Evolutionary conservation across 2,113 vertebrate species (phyloP), one percentile per base, ranked within the genome.

Genomic region (Oxygymnocypris stewartii): DNA sequence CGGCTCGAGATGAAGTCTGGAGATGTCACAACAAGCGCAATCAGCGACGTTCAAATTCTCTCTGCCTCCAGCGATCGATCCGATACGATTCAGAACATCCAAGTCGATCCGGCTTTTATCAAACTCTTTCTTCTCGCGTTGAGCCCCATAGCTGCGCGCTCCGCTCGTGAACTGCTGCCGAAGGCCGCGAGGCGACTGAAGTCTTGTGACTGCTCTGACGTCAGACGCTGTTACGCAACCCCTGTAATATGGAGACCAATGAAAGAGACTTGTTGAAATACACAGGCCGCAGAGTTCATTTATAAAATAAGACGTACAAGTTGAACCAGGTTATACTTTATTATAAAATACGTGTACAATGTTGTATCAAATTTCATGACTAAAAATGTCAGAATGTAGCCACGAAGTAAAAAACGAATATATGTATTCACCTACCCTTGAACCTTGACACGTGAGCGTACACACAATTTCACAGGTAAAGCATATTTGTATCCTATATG

Each of bases 131-230:
- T 71, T 10, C 73, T 49, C 63, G 25, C 11, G 61, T 1, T 20
- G 35, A 35, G 35, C 25, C 28, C 31, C 71, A 71, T 85, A 18
- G 63, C 49, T 25, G 78, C 61, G 12, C 28, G 40, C 44, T 8
- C 16, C 4, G 59, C n/a, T 37, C 65, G 10, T 57, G 42, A n/a
- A 51, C 42, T 83, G 79, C 59, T 25, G 80, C 35, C 16, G 78
- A 74, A n/a, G 16, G 81, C 67, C 44, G 81, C 65, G 80, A 6
- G 10, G 25, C 42, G 44, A 79, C 35, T 37, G 54, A 49, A 81
- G 93, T 95, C 94, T 93, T 92, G 91, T 95, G 94, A 95, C 94
- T 90, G 71, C 73, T 84, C 57, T 93, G 94, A 95, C 94, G 94
- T 94, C 93, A 95, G 3, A 63, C 57, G 2, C 0, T 71, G 6